phyloP scores from a whole-genome alignment of 2,797 vertebrate genomes.

The Crocidura indochinensis region DNA sequence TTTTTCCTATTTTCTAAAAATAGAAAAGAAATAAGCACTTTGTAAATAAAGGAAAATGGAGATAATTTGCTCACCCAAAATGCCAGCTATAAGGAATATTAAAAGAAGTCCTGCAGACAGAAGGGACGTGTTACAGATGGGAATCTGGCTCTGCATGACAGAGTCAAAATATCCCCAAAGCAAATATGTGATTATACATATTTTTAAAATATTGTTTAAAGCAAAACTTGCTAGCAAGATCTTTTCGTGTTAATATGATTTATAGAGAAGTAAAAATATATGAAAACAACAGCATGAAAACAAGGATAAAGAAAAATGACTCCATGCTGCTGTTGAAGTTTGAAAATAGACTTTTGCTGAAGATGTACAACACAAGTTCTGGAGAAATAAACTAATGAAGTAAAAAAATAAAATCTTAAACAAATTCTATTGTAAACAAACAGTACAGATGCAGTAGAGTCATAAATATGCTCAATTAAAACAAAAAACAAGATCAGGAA shows the following conservation, averaged over 20 bases:
- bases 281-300: neutral
- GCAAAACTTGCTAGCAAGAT: neutral
- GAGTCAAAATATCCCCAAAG: neutral
- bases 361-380: neutral
- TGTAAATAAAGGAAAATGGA: neutral
- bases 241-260: neutral
- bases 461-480: constrained; percentile 17
- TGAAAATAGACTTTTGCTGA: neutral
- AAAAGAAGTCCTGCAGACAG: neutral
- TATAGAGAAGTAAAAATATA: neutral
- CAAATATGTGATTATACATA: neutral
- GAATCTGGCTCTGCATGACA: neutral
- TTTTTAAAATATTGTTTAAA: constrained; percentile 15
- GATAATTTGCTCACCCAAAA: neutral
- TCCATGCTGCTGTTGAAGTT: neutral
- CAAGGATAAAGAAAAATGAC: neutral
- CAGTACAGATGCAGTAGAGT: neutral
- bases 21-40: neutral
- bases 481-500: constrained; percentile 4
- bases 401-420: too few species aligned
- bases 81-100: neutral
- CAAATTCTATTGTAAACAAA: neutral
- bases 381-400: neutral
- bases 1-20: neutral
- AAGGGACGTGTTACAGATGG: neutral